Evolutionary conservation across 2,113 vertebrate genomes (phyloP).

Genomic region (Hylia prasina): DNA sequence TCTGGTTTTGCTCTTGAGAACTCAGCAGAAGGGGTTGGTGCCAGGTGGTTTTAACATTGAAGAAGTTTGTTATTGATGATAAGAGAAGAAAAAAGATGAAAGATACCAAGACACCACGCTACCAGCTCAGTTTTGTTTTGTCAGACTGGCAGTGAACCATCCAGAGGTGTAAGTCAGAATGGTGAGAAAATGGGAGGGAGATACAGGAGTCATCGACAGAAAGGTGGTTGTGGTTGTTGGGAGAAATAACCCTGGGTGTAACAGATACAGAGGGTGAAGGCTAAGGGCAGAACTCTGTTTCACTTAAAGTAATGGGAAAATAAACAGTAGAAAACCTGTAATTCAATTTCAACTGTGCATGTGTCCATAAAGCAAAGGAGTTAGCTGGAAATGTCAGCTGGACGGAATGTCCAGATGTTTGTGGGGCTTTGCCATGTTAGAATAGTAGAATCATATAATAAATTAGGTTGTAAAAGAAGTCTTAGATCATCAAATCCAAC

Average conservation of each 20-base stretch:
- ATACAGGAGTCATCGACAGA: not conserved
- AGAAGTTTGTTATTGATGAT: slow-evolving; percentile 36
- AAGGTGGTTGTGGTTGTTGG: slow-evolving; percentile 7
- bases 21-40: slow-evolving; percentile 12
- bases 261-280: not conserved
- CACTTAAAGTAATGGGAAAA: not conserved
- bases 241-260: not conserved
- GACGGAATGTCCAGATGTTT: not conserved
- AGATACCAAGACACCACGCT: slow-evolving; percentile 22
- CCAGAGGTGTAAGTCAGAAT: not conserved
- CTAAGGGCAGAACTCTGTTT: not conserved
- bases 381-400: not conserved
- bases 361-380: not conserved
- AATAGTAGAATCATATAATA: not conserved
- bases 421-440: not conserved
- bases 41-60: slow-evolving; percentile 20
- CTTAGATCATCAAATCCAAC: not conserved
- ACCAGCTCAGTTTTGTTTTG: slow-evolving; percentile 42
- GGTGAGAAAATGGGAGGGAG: slow-evolving; percentile 32
- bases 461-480: rapidly evolving
- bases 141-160: not conserved
- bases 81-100: slow-evolving; percentile 22
- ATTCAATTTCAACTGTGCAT: not conserved
- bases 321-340: not conserved
- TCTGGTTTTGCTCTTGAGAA: slow-evolving; percentile 19